phyloP scores from a whole-genome alignment of 2,888 invertebrate species.

The Metalampra italica region DNA sequence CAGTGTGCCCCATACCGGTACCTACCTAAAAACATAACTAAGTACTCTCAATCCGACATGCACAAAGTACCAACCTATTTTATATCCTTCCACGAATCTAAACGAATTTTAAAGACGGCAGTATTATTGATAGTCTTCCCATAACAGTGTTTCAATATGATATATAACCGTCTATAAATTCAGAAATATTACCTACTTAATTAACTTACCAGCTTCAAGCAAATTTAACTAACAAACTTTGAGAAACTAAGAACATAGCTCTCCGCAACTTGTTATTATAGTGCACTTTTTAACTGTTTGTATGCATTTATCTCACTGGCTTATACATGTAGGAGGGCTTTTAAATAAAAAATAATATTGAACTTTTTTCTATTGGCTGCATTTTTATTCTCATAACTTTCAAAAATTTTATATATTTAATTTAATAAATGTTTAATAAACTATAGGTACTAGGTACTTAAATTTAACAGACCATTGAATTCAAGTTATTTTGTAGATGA shows the following conservation, averaged over 20 bases:
- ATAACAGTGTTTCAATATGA: constrained; percentile 36
- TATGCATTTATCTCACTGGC: constrained; percentile 65
- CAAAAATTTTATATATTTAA: constrained; percentile 30
- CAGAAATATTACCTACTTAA: background rate
- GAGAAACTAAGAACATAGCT: constrained; percentile 41
- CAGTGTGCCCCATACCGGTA: too few relatives aligned
- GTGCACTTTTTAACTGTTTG: constrained; percentile 64
- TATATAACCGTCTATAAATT: constrained; percentile 1
- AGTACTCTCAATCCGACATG: too few relatives aligned
- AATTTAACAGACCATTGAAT: constrained; percentile 9
- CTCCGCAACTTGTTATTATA: constrained; percentile 53
- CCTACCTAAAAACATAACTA: too few relatives aligned
- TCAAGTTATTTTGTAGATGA: constrained; percentile 12
- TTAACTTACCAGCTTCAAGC: constrained; percentile 18
- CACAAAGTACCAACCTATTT: background rate
- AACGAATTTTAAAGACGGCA: constrained; percentile 27
- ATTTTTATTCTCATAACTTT: constrained; percentile 42
- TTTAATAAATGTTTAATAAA: constrained; percentile 9
- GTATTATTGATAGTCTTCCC: constrained; percentile 46
- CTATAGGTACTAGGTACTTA: constrained; percentile 9
- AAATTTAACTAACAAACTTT: constrained; percentile 19
- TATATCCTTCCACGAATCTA: constrained; percentile 9
- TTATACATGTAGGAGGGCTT: constrained; percentile 60
- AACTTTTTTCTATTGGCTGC: constrained; percentile 60
- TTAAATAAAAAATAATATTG: constrained; percentile 46